phyloP scores from a whole-genome alignment of 1,140 invertebrate genomes.

The Orchestia grillus region DNA sequence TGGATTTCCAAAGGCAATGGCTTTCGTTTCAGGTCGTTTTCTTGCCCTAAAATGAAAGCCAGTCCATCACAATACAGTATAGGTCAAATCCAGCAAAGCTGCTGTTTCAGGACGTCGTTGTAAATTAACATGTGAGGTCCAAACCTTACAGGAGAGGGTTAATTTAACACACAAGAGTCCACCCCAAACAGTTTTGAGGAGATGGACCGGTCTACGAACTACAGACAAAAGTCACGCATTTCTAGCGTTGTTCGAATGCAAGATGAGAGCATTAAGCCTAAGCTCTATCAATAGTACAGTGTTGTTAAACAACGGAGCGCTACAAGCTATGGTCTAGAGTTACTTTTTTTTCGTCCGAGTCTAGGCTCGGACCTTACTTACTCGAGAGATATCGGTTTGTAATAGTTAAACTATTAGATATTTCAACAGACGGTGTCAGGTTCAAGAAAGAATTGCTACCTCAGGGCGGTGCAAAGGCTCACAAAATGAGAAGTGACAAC shows the following conservation, averaged over 20 bases:
- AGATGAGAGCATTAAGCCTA: slow-evolving; percentile 50
- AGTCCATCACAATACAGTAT: slow-evolving; percentile 4
- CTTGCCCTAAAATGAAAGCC: neutral
- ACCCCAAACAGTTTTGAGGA: slow-evolving; percentile 15
- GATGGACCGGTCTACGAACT: slow-evolving; percentile 35
- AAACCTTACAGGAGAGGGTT: neutral
- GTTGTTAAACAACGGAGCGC: slow-evolving; percentile 55
- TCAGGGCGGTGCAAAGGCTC: slow-evolving; percentile 52
- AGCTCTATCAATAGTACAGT: slow-evolving; percentile 54
- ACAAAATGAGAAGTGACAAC: slow-evolving; percentile 50
- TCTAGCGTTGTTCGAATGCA: slow-evolving; percentile 19
- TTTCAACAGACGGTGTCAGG: slow-evolving; percentile 55
- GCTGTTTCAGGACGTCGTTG: slow-evolving; percentile 26
- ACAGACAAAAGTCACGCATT: slow-evolving; percentile 38
- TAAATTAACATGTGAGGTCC: neutral
- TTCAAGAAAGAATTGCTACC: slow-evolving; percentile 56
- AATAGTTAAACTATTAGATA: slow-evolving; percentile 51
- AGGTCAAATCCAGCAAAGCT: neutral
- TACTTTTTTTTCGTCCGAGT: slow-evolving; percentile 47
- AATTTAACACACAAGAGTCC: slow-evolving; percentile 21
- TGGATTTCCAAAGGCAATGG: neutral
- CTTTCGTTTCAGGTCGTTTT: neutral
- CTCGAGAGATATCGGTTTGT: slow-evolving; percentile 37
- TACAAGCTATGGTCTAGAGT: slow-evolving; percentile 53
- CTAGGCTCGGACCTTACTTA: slow-evolving; percentile 49